Conservation (phyloP, 2,888 invertebrate species). For the Desoria tigrina region DNA sequence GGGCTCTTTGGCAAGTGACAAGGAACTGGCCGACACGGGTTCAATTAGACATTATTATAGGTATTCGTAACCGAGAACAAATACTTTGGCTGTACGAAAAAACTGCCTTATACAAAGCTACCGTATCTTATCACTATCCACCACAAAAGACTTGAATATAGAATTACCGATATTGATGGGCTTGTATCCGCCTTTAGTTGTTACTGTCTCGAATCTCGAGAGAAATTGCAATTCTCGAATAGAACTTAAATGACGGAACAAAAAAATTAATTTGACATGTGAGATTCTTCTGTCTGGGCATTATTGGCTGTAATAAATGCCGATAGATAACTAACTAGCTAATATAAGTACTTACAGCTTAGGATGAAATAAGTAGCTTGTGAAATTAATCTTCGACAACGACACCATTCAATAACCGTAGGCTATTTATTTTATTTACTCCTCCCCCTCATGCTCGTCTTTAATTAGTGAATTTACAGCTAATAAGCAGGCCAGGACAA, state of each 20-base stretch:
- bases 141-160: background rate
- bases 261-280: slow-evolving; percentile 1
- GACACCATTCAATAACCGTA: background rate
- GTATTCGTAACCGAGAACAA: background rate
- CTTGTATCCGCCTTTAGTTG: background rate
- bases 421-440: slow-evolving; percentile 4
- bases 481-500: background rate
- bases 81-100: background rate
- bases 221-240: background rate
- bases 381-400: background rate
- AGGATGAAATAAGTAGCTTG: background rate
- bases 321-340: slow-evolving; percentile 11
- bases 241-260: background rate
- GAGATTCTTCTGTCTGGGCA: slow-evolving; percentile 6
- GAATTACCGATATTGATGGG: background rate
- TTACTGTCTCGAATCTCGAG: background rate
- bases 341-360: background rate
- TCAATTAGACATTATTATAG: slow-evolving; percentile 5
- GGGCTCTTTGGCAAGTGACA: slow-evolving; percentile 4
- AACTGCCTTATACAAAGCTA: background rate
- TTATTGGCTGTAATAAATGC: slow-evolving; percentile 1
- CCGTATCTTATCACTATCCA: background rate
- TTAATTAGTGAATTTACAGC: too few relatives aligned
- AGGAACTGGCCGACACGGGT: slow-evolving; percentile 1
- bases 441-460: background rate